Conservation (phyloP, 2,113 vertebrate species). For the Vicugna pacos region DNA sequence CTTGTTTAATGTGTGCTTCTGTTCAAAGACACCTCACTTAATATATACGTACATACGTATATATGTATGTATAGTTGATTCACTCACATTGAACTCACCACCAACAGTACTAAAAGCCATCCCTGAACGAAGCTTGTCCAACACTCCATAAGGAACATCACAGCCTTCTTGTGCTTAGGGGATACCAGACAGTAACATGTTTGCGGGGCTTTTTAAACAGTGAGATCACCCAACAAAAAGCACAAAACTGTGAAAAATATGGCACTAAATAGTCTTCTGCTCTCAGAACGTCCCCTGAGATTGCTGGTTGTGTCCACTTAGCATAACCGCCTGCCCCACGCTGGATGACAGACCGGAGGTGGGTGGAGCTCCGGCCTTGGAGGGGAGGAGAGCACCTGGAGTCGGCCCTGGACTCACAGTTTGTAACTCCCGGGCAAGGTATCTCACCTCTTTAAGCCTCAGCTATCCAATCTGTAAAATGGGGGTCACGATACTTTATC, state of each 20-base stretch:
- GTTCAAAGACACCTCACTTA: neutral
- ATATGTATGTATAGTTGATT: neutral
- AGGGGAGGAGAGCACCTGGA: neutral
- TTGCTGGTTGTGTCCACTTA: neutral
- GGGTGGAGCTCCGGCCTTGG: neutral
- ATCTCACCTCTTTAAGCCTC: neutral
- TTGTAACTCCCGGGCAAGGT: neutral
- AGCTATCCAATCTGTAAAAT: neutral
- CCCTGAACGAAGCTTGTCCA: neutral
- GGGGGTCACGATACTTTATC: neutral
- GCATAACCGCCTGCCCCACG: fast-evolving
- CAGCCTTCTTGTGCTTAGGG: neutral
- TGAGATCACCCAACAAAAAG: neutral
- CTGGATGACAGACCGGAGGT: neutral
- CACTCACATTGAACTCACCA: neutral
- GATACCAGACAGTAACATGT: no score
- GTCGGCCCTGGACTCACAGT: neutral
- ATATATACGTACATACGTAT: neutral
- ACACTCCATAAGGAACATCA: neutral
- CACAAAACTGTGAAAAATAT: neutral
- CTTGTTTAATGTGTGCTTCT: neutral
- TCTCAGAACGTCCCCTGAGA: neutral
- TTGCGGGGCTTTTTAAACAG: neutral
- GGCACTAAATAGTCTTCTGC: neutral
- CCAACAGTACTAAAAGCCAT: neutral